Percentiles rank a stretch among this genome's conserved stretches.
phyloP scores from a whole-genome alignment of 2,113 vertebrate genomes.

The Dasypus novemcinctus region DNA sequence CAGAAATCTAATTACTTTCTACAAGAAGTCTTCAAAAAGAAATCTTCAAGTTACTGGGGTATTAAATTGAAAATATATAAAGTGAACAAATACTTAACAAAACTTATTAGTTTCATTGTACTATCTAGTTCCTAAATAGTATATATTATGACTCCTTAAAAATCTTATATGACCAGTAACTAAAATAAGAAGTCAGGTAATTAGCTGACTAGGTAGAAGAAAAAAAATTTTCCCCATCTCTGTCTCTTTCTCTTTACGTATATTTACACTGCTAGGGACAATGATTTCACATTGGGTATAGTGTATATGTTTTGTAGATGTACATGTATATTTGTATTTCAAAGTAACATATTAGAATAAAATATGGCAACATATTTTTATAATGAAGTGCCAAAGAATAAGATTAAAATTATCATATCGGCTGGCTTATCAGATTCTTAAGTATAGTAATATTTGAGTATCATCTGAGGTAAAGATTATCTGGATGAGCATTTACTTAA shows the following conservation, averaged over 20 bases:
- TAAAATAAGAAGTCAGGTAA: slow-evolving; percentile 2
- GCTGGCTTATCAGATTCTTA: background rate
- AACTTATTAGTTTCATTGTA: background rate
- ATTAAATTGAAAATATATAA: background rate
- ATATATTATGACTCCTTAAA: background rate
- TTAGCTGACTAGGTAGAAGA: background rate
- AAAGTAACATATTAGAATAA: background rate
- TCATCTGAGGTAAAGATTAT: background rate
- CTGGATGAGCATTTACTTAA: background rate
- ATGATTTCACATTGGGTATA: background rate
- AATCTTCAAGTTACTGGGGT: background rate
- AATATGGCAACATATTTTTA: background rate
- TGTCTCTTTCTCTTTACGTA: background rate
- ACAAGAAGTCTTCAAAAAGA: background rate
- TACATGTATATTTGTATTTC: background rate
- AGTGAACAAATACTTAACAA: background rate
- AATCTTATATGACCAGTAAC: background rate
- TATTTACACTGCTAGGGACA: background rate
- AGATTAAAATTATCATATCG: background rate
- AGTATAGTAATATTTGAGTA: background rate
- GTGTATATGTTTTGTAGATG: background rate
- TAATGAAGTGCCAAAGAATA: background rate
- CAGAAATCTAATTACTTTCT: background rate
- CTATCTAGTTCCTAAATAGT: background rate
- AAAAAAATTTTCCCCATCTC: background rate